phyloP scores from a whole-genome alignment of 2,888 invertebrate species.

The Chrysolina americana region DNA sequence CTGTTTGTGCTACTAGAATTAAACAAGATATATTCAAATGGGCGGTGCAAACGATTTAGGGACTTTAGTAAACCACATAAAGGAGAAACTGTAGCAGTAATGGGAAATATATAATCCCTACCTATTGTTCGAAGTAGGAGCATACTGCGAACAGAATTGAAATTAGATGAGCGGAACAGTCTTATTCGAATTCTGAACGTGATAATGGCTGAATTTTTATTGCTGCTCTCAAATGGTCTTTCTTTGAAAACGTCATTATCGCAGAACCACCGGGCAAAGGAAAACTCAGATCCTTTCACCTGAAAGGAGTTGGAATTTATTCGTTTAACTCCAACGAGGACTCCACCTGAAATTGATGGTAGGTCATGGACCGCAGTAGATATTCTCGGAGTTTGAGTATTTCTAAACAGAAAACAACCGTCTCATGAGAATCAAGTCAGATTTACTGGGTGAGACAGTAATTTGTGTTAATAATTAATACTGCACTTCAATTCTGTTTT shows the following conservation, averaged over 20 bases:
- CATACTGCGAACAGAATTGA: conserved; percentile 13
- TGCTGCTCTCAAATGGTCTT: neutral
- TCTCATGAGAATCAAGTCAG: no score
- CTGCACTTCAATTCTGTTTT: no score
- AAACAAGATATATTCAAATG: conserved; percentile 13
- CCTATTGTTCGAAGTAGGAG: neutral
- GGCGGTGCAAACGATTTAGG: neutral
- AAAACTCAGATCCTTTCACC: neutral
- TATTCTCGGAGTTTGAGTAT: no score
- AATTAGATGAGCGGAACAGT: neutral
- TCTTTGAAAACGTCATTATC: neutral
- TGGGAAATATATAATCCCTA: neutral
- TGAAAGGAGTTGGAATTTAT: conserved; percentile 2
- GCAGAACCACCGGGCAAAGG: neutral
- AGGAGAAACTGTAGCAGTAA: conserved; percentile 1
- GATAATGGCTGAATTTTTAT: conserved; percentile 9
- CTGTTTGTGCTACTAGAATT: neutral
- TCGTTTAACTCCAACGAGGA: neutral
- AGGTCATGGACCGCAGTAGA: no score
- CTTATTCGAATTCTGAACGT: conserved; percentile 10
- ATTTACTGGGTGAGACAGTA: no score
- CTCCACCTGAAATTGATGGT: neutral
- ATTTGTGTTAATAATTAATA: no score
- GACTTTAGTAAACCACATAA: neutral
- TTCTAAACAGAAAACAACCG: no score